Base-by-base conservation (phyloP, 2,888 invertebrate species). In the Parelbella ahira region DNA sequence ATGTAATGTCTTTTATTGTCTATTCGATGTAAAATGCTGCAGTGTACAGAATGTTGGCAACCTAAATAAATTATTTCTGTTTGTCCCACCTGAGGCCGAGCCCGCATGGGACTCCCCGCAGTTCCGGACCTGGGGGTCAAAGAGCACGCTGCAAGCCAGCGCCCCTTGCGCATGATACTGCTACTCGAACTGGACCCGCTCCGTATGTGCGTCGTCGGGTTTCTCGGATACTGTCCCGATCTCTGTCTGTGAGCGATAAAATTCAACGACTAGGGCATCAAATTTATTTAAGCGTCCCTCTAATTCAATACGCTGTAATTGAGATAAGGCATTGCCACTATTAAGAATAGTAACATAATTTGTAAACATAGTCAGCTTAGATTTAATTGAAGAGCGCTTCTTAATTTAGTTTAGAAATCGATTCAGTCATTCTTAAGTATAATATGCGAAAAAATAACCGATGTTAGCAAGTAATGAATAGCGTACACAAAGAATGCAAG, bases 181-280 rank as follows among this genome's bases (percentile, higher is more conserved):
- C 6, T 28, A 19, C 4, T 37, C 37, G 4, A 37, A 28, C 12
- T 12, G 27, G 20, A 9, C 20, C 4, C 27, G 37, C 6, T 19
- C 27, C 12, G 36, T 4, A 12, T 2, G 8, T 28, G 21, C 37
- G 4, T 20, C 28, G 9, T 37, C 37, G 8, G 37, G n/a, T 6
- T 38, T 30, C 3, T 28, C 37, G 9, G 29, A 29, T 23, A 13
- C 8, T 4, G 9, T 20, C 9, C 29, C 37, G 8, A 29, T 37
- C 21, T 37, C 28, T 2, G 21, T 37, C 37, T 37, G 37, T 29
- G 21, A 37, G 1, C 18, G 4, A 6, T 37, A 28, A 9, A 29
- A 37, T 21, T 15, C 28, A 2, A 5, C 12, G 24, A 28, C 20
- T 37, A 37, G 28, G 27, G 37, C 20, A 37, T 37, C 37, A 13